Evolutionary conservation across 92 coral and sea anemone genomes (phyloP).

Genomic region (Heliopora coerulea): DNA sequence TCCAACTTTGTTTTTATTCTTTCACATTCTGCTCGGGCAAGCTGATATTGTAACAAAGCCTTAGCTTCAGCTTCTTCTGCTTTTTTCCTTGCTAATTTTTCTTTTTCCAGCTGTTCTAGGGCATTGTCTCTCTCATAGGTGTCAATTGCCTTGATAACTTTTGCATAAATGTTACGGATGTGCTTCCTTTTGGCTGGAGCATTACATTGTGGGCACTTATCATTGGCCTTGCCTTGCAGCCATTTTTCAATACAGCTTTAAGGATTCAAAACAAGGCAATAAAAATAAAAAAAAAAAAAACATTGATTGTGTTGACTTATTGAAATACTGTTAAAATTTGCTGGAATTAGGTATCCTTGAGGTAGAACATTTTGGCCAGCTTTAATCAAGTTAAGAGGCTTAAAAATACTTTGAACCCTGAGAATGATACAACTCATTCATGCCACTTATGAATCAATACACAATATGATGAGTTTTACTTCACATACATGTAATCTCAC

Average conservation of each 20-base stretch:
- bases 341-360: no score
- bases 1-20: constrained; percentile 60
- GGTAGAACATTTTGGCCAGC: no score
- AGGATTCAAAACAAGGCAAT: not conserved
- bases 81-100: constrained; percentile 62
- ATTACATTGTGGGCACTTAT: constrained; percentile 94
- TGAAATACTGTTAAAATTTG: no score
- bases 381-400: no score
- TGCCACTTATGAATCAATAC: no score
- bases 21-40: constrained; percentile 79
- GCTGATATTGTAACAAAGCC: constrained; percentile 74
- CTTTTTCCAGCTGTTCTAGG: constrained; percentile 70
- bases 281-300: no score
- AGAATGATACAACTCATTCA: no score
- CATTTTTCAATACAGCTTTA: constrained; percentile 86
- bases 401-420: no score
- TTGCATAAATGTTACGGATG: constrained; percentile 81
- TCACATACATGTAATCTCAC: no score
- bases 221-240: constrained; percentile 68
- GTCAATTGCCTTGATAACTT: constrained; percentile 77
- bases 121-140: constrained; percentile 88
- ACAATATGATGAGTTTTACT: no score
- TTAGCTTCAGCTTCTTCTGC: constrained; percentile 92
- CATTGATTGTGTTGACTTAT: no score
- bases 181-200: constrained; percentile 78